phyloP scores from a whole-genome alignment of 1,140 invertebrate species.

The Pseudomyrmex gracilis region DNA sequence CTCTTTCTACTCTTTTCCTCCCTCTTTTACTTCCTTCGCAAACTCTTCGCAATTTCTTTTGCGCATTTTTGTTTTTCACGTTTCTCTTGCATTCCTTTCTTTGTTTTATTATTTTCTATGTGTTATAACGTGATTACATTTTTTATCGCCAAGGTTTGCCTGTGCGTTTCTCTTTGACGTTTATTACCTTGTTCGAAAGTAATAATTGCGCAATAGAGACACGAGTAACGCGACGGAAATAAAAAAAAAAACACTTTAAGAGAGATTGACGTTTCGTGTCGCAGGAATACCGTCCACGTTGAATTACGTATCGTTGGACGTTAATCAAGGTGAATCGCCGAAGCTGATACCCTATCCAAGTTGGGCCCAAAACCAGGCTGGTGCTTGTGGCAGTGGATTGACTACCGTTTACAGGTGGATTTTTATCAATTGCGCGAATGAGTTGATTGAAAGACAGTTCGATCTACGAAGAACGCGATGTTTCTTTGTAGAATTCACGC shows the following conservation, averaged over 20 bases:
- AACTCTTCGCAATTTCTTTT: slow-evolving; percentile 1
- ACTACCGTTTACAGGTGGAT: slow-evolving; percentile 90
- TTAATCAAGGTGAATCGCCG: slow-evolving; percentile 88
- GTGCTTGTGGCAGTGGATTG: slow-evolving; percentile 90
- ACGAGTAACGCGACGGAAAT: too few relatives aligned
- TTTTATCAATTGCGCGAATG: not conserved
- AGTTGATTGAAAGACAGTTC: not conserved
- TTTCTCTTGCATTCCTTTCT: slow-evolving; percentile 26
- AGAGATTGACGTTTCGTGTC: slow-evolving; percentile 37
- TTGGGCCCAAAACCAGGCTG: slow-evolving; percentile 90
- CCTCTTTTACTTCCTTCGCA: not conserved
- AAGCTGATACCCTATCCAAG: slow-evolving; percentile 91
- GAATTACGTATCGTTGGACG: slow-evolving; percentile 91
- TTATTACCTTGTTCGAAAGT: too few relatives aligned
- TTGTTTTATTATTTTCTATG: slow-evolving; percentile 1
- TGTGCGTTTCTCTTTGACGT: not conserved
- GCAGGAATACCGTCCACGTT: slow-evolving; percentile 92
- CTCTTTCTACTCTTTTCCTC: slow-evolving; percentile 25
- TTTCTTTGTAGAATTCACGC: slow-evolving; percentile 86
- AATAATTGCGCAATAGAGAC: too few relatives aligned
- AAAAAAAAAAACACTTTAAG: not conserved
- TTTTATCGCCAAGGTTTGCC: not conserved
- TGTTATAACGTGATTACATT: not conserved
- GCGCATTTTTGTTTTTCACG: not conserved
- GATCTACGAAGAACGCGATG: not conserved